A percentile compares a stretch with the other conserved stretches of the same genome.
phyloP scores from a whole-genome alignment of 2,797 vertebrate species.

The Heteromormyrus szaboi region DNA sequence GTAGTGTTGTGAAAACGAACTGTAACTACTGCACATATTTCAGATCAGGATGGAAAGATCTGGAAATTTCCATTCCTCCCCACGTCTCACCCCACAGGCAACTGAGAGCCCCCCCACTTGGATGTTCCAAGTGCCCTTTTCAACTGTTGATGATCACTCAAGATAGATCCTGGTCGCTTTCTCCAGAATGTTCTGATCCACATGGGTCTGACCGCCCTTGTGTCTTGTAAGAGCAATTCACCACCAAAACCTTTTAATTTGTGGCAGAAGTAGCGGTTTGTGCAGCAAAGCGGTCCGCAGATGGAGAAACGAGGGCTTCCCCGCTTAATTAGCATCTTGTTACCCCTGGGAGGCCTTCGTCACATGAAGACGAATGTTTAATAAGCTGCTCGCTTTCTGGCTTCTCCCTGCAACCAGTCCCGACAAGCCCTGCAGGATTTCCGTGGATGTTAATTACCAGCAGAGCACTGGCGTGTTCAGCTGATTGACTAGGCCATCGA shows the following conservation, averaged over 20 bases:
- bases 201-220: not conserved
- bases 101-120: not conserved
- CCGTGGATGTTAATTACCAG: not conserved
- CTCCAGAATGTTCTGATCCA: not conserved
- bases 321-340: not conserved
- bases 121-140: not conserved
- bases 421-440: not conserved
- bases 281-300: not conserved
- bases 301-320: not conserved
- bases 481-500: constrained; percentile 60
- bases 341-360: not conserved
- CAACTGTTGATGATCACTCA: not conserved
- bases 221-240: not conserved
- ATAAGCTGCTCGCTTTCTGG: not conserved
- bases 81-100: not conserved
- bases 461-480: constrained; percentile 46
- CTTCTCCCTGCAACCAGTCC: not conserved
- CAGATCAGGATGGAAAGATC: not conserved
- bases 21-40: not conserved
- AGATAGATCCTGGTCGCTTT: not conserved
- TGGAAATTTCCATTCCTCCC: not conserved
- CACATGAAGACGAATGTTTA: not conserved
- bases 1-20: not conserved
- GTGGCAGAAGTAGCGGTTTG: not conserved
- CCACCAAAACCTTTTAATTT: not conserved